Conservation (phyloP, 2,888 invertebrate species). For the Phrixothrix hirtus region DNA sequence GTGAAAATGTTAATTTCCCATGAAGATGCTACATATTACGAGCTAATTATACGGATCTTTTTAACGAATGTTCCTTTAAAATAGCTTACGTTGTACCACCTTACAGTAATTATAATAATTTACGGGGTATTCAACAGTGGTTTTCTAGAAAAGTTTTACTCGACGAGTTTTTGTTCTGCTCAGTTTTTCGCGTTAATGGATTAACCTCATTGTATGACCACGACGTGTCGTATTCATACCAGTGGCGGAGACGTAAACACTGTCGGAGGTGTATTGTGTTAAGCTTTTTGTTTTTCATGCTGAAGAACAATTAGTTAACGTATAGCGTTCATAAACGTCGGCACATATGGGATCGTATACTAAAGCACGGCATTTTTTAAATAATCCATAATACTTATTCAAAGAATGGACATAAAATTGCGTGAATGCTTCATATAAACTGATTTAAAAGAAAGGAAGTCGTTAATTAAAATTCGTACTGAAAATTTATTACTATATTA, state of each 20-base stretch:
- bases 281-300: constrained; percentile 34
- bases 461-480: too few species aligned
- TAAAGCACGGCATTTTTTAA: constrained; percentile 14
- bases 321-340: constrained; percentile 29
- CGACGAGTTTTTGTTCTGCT: constrained; percentile 42
- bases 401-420: constrained; percentile 17
- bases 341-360: constrained; percentile 8
- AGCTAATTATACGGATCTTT: constrained; percentile 5
- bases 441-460: not conserved
- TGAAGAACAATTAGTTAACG: constrained; percentile 35
- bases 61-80: constrained; percentile 23
- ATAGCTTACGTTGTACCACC: constrained; percentile 34
- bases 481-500: too few species aligned
- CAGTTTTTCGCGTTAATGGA: constrained; percentile 48
- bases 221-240: constrained; percentile 32
- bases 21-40: too few species aligned
- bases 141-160: constrained; percentile 40
- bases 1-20: too few species aligned
- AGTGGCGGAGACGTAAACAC: constrained; percentile 38
- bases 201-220: constrained; percentile 44
- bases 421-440: constrained; percentile 14
- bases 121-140: constrained; percentile 39
- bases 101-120: constrained; percentile 43
- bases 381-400: constrained; percentile 25
- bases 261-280: constrained; percentile 30